Conservation (phyloP, 2,797 vertebrate species). For the Gymnocypris eckloni region DNA sequence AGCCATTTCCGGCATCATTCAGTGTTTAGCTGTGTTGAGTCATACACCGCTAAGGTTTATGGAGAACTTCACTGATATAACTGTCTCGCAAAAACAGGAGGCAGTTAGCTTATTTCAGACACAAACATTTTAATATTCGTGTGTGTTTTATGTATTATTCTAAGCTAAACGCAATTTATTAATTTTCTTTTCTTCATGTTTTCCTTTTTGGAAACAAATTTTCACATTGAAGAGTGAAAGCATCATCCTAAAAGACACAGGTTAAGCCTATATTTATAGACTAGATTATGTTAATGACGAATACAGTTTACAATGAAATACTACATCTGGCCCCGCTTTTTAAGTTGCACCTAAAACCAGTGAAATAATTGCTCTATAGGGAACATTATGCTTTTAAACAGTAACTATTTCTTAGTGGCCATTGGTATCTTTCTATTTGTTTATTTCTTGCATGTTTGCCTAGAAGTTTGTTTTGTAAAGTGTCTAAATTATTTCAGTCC, state of each 20-base stretch:
- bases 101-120: background rate
- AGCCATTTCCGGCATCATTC: background rate
- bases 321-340: background rate
- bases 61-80: background rate
- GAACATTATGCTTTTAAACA: background rate
- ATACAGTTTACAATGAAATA: background rate
- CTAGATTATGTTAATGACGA: background rate
- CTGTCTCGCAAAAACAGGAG: background rate
- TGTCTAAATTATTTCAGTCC: too few relatives aligned
- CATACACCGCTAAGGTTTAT: background rate
- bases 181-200: background rate
- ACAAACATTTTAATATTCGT: background rate
- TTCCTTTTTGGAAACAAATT: background rate
- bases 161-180: background rate
- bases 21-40: background rate
- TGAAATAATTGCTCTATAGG: background rate
- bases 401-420: too few relatives aligned
- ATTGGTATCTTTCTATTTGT: background rate
- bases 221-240: background rate
- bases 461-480: background rate
- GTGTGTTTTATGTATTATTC: background rate
- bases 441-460: background rate
- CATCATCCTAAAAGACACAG: background rate
- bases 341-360: background rate
- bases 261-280: background rate